These are phyloP conservation scores for Sebastes melanostomus DNA, from an alignment of 2,797 vertebrate genomes.

Conservation along the genomic window DNA sequence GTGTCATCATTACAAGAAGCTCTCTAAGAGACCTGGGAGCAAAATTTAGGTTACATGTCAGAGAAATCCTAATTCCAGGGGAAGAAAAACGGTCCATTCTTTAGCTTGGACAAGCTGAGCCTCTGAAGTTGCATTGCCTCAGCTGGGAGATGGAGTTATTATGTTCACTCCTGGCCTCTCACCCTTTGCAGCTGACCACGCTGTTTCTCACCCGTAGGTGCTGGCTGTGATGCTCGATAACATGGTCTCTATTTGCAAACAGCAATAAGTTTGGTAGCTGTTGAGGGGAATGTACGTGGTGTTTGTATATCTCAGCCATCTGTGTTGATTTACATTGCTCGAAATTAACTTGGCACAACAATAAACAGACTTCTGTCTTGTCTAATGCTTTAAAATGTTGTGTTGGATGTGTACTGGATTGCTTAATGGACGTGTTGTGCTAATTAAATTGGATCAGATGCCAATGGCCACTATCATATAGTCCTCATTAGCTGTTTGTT, in stretches of 20 bases:
- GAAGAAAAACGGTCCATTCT: not conserved
- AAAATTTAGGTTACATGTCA: not conserved
- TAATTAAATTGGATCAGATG: not conserved
- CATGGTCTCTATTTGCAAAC: not conserved
- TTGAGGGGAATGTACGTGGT: not conserved
- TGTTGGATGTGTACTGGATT: not conserved
- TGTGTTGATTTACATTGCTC: not conserved
- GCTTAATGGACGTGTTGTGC: not conserved
- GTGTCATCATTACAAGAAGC: not conserved
- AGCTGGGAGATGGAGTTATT: slow-evolving; percentile 10
- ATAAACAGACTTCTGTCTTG: not conserved
- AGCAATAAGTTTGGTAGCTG: not conserved
- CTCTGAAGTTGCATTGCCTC: slow-evolving; percentile 6
- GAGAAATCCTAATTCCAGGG: not conserved
- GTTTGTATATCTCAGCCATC: not conserved
- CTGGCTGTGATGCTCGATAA: slow-evolving; percentile 6
- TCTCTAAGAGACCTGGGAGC: not conserved
- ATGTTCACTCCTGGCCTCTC: not conserved
- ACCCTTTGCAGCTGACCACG: slow-evolving; percentile 14
- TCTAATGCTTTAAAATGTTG: not conserved
- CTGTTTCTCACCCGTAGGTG: slow-evolving; percentile 1
- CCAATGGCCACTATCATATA: not conserved
- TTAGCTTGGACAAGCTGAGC: not conserved
- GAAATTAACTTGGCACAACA: not conserved
- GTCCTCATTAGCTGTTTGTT: not conserved